These are phyloP conservation scores for Bucco capensis DNA, from an alignment of 2,113 vertebrate species.

Conservation along the genomic window DNA sequence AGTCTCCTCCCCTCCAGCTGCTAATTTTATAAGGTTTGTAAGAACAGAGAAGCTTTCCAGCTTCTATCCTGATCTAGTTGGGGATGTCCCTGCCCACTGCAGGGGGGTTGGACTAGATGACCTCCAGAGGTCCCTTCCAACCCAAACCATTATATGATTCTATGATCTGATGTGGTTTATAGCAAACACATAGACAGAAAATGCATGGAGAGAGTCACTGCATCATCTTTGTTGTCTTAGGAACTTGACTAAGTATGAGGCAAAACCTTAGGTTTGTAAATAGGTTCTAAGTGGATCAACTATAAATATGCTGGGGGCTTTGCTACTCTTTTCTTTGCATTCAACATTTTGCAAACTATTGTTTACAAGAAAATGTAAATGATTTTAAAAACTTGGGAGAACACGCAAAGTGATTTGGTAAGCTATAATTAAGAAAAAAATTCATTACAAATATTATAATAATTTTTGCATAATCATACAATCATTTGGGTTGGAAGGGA, in stretches of 20 bases:
- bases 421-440: background rate
- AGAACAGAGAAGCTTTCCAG: background rate
- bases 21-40: background rate
- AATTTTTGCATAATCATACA: background rate
- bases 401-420: background rate
- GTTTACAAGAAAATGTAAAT: background rate
- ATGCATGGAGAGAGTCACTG: background rate
- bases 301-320: background rate
- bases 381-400: background rate
- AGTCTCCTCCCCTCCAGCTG: background rate
- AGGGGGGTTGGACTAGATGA: too few species aligned
- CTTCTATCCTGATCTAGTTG: too few species aligned
- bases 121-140: too few species aligned
- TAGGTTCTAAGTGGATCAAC: background rate
- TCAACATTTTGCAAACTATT: background rate
- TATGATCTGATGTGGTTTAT: background rate
- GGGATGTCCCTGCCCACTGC: too few species aligned
- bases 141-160: too few species aligned
- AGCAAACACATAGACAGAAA: background rate
- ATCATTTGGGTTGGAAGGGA: too few species aligned
- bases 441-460: background rate
- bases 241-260: background rate
- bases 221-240: background rate
- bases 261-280: background rate
- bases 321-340: background rate